Conservation (phyloP, 2,113 vertebrate genomes). For the Cyprinodon tularosa region DNA sequence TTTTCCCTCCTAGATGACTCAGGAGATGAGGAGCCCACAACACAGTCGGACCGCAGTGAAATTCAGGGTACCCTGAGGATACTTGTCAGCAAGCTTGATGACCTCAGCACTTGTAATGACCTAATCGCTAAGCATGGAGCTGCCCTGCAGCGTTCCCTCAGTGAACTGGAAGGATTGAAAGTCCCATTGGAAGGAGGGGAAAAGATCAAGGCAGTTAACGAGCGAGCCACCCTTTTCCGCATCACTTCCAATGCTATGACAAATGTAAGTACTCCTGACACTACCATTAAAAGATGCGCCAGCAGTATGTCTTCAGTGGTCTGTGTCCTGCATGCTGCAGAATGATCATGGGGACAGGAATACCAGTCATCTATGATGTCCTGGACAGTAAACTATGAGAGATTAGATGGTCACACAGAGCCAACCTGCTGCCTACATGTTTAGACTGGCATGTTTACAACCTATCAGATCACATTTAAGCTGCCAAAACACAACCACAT, state of each 20-base stretch:
- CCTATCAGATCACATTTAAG: background rate
- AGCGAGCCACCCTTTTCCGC: conserved; percentile 95
- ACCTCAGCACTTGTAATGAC: conserved; percentile 95
- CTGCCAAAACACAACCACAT: background rate
- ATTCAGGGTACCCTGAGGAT: conserved; percentile 88
- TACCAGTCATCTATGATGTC: conserved; percentile 4
- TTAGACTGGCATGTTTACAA: conserved; percentile 1
- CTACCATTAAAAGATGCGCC: background rate
- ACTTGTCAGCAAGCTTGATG: conserved; percentile 92
- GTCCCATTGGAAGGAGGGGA: conserved; percentile 88
- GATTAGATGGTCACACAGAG: conserved; percentile 29
- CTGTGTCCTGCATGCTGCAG: background rate
- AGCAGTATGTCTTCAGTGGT: conserved; percentile 12
- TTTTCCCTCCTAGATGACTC: conserved; percentile 90
- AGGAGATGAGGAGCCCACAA: conserved; percentile 89
- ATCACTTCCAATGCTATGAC: conserved; percentile 99
- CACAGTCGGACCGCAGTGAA: conserved; percentile 91
- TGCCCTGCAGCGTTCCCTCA: conserved; percentile 94
- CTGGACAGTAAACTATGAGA: conserved; percentile 27
- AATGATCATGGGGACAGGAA: conserved; percentile 27
- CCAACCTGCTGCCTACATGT: background rate
- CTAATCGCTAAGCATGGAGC: conserved; percentile 96
- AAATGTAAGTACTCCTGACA: conserved; percentile 75
- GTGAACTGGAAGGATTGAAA: conserved; percentile 90
- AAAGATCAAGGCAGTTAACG: conserved; percentile 94